Percentiles rank a stretch among this genome's conserved stretches.
Evolutionary conservation across 2,888 invertebrate species (phyloP).

Genomic region (Gastrophysa polygoni): DNA sequence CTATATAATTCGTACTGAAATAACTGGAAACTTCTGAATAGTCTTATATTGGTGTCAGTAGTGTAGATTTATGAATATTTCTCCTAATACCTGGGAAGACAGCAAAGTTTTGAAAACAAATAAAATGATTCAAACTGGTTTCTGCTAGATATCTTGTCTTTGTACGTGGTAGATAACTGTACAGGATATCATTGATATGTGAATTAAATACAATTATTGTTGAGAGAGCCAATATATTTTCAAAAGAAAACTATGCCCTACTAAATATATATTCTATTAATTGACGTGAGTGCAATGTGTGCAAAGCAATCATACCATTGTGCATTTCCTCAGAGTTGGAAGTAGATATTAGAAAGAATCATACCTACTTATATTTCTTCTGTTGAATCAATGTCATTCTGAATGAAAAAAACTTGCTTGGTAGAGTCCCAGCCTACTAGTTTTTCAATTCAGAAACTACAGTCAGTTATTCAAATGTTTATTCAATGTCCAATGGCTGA

Average conservation of each 20-base stretch:
- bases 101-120: not conserved
- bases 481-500: not conserved
- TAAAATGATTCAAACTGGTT: conserved; percentile 9
- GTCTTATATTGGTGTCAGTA: not conserved
- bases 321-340: too few relatives aligned
- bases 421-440: too few relatives aligned
- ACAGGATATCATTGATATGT: conserved; percentile 14
- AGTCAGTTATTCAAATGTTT: conserved; percentile 1
- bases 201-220: conserved; percentile 10
- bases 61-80: conserved; percentile 5
- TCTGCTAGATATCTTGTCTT: not conserved
- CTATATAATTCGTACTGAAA: not conserved
- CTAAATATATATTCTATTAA: too few relatives aligned
- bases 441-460: not conserved
- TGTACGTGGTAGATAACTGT: not conserved
- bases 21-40: not conserved
- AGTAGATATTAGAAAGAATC: too few relatives aligned
- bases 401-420: too few relatives aligned
- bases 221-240: not conserved
- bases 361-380: too few relatives aligned
- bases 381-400: too few relatives aligned
- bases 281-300: too few relatives aligned
- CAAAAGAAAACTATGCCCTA: too few relatives aligned
- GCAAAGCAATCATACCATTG: too few relatives aligned
- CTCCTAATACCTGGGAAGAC: not conserved